These are phyloP conservation scores for Nipponia nippon DNA, from an alignment of 2,113 vertebrate genomes.

Conservation along the genomic window DNA sequence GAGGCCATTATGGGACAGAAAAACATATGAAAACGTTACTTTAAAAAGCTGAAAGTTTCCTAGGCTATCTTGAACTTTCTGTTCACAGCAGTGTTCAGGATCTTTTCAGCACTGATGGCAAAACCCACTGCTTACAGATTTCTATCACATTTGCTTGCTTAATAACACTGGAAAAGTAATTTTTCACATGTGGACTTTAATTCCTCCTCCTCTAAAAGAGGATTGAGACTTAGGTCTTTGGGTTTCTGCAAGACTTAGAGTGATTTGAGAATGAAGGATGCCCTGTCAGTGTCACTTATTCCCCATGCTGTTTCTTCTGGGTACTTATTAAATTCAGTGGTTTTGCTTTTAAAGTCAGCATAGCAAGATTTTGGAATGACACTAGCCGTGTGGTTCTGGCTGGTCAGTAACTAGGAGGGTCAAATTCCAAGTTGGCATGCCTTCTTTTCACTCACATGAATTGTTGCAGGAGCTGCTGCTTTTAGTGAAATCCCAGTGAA, in stretches of 20 bases:
- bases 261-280: conserved; percentile 20
- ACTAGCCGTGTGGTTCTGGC: neutral
- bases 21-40: neutral
- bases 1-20: neutral
- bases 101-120: neutral
- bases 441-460: neutral
- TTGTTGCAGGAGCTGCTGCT: neutral
- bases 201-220: neutral
- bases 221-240: neutral
- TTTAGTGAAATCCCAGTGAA: neutral
- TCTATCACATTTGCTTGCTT: neutral
- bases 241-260: conserved; percentile 12
- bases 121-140: neutral
- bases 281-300: neutral
- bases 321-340: neutral
- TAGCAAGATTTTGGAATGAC: neutral
- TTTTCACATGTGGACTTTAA: neutral
- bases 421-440: conserved; percentile 1
- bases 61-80: neutral
- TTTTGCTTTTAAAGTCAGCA: conserved; percentile 8
- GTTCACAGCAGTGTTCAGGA: neutral
- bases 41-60: neutral
- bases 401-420: conserved; percentile 21
- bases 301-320: neutral
- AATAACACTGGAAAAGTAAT: neutral